Evolutionary conservation across 2,797 vertebrate species (phyloP), one percentile per base, ranked within the genome.

Genomic region (Poecilia picta): DNA sequence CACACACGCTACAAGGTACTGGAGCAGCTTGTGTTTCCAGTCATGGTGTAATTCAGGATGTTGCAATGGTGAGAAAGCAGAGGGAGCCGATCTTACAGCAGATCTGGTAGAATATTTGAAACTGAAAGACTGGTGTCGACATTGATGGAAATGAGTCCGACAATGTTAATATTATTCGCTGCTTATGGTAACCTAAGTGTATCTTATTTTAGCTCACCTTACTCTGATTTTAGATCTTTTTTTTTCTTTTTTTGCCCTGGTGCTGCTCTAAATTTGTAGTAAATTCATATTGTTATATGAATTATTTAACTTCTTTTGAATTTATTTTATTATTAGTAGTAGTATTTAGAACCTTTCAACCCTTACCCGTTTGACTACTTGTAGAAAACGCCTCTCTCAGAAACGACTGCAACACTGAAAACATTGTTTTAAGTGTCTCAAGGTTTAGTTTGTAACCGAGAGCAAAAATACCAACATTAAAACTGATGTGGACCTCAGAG

Each of bases 61-160:
- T 72, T 88, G 83, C 82, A 85, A 76, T 64, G 41, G 51, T 57
- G 59, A 66, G 87, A 79, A 81, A 86, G 74, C 73, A 45, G 2
- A 5, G 0, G 0, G 43, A 77, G 45, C 18, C 23, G 28, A 66
- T 55, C 25, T 53, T 25, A 39, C 64, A 68, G 53, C 23, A 43
- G 33, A 45, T n/a, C 25, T 71, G 41, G 39, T 45, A 16, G 41
- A 71, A 45, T n/a, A 15, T 71, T 43, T 71, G 25, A 45, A 71
- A 45, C n/a, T 71, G 41, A 71, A 71, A 45, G 41, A 45, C 39
- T 13, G 3, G 23, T 6, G 66, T 43, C 10, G 2, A 41, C 6
- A 11, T 25, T 25, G 64, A 8, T 36, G 10, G 33, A 68, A 68
- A 41, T 25, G 1, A 23, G 25, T 45, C 23, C 13, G 0, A 70